phyloP scores from a whole-genome alignment of 2,113 vertebrate species.

The Strix aluco region DNA sequence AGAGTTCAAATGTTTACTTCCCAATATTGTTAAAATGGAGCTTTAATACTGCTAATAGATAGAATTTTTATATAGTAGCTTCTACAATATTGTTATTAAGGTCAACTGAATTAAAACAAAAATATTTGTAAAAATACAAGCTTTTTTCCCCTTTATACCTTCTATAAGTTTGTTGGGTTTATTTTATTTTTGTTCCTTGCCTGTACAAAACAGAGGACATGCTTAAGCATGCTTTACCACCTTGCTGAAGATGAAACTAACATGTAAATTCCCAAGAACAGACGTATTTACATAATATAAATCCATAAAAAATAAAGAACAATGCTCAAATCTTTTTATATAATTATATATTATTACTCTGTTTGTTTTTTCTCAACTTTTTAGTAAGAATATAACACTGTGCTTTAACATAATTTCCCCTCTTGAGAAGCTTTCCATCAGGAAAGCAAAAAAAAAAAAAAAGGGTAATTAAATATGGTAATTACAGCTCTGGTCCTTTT shows the following conservation, averaged over 20 bases:
- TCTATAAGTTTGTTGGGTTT: neutral
- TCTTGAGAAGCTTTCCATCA: constrained; percentile 52
- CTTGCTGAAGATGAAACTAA: neutral
- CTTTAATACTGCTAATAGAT: neutral
- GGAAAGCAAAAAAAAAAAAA: neutral
- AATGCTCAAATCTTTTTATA: constrained; percentile 11
- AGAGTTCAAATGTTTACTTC: neutral
- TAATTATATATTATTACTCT: neutral
- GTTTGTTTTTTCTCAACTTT: neutral
- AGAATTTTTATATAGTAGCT: neutral
- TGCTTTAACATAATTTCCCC: constrained; percentile 23
- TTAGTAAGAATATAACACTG: constrained; percentile 27
- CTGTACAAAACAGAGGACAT: neutral
- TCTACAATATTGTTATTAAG: neutral
- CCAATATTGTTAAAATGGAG: neutral
- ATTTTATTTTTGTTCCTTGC: neutral
- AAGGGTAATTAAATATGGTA: neutral
- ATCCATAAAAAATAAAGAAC: constrained; percentile 21
- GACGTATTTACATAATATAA: constrained; percentile 39
- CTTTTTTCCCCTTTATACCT: neutral
- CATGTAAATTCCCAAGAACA: neutral
- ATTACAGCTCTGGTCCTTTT: constrained; percentile 55
- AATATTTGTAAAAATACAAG: neutral
- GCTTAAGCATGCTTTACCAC: neutral
- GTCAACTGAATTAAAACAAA: neutral